Evolutionary conservation across 2,888 invertebrate species (phyloP), one percentile per base, ranked within the genome.

Genomic region (Altica lythri): DNA sequence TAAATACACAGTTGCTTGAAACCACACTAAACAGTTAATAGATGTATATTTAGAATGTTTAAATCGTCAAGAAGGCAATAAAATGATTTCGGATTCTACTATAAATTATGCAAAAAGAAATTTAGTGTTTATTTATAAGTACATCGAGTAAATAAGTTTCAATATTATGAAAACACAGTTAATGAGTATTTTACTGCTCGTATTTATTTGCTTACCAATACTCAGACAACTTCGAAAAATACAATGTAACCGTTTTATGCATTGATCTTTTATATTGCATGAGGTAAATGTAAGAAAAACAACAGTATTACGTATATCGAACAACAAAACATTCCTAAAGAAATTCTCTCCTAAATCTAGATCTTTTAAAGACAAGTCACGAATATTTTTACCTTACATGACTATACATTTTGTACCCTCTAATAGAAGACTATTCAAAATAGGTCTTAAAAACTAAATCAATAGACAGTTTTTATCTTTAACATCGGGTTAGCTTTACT

Each of bases 11-110:
- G 48, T 48, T 13, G 17, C 30, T 40, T 48, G 42, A 49, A 49
- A 49, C 40, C 49, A 40, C 40, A 49, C 32, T 49, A 49, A 49
- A 49, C 49, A 49, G 42, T 49, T 40, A 49, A 49, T 49, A 48
- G 18, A 42, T 46, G 49, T 49, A 49, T 49, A 49, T 49, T 49
- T 49, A 49, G 49, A 49, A 49, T 49, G 30, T 49, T 49, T 40
- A 32, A 30, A 40, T 40, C 40, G 22, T 14, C 40, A 22, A 40
- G 40, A 40, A 40, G 9, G 49, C 22, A 49, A 49, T 49, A 40
- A 49, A 49, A 30, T 4, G 40, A 19, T 49, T 49, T 32, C 8
- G 32, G 32, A 49, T 14, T 32, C 40, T 22, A 32, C 49, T 34
- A 42, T 49, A 49, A 49, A 40, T 49, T 40, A 40, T 32, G 40